These are phyloP conservation scores for Vulpes vulpes DNA, from an alignment of 2,113 vertebrate species.

Conservation along the genomic window DNA sequence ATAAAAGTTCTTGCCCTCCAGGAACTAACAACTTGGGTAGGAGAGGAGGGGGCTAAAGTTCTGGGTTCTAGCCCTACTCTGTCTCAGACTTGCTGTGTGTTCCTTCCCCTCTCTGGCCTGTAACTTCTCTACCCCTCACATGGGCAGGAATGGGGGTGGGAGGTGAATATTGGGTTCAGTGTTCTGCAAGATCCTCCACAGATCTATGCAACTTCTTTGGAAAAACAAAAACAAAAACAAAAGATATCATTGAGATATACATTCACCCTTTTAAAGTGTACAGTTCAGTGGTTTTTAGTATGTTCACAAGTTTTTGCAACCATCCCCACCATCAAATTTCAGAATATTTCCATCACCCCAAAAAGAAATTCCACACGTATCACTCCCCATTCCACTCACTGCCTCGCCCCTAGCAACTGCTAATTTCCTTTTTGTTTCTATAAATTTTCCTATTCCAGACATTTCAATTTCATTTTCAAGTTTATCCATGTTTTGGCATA, in stretches of 20 bases:
- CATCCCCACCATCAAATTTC: not conserved
- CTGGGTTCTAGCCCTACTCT: not conserved
- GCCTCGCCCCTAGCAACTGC: not conserved
- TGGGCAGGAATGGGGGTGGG: not conserved
- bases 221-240: not conserved
- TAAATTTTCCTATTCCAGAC: constrained; percentile 2
- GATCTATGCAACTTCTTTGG: not conserved
- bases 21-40: not conserved
- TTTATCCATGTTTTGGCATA: not conserved
- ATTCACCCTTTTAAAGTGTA: not conserved
- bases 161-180: not conserved
- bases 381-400: not conserved
- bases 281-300: not conserved
- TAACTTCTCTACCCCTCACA: not conserved
- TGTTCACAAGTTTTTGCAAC: not conserved
- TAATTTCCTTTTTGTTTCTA: not conserved
- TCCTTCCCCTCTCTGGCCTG: not conserved
- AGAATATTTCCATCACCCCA: not conserved
- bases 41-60: not conserved
- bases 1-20: not conserved
- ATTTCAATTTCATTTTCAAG: constrained; percentile 4
- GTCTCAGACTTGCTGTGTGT: not conserved
- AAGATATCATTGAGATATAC: not conserved
- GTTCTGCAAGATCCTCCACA: not conserved
- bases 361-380: not conserved